These are phyloP conservation scores for Rhamphomyia laevipes DNA, from an alignment of 2,888 invertebrate species.

Conservation along the genomic window DNA sequence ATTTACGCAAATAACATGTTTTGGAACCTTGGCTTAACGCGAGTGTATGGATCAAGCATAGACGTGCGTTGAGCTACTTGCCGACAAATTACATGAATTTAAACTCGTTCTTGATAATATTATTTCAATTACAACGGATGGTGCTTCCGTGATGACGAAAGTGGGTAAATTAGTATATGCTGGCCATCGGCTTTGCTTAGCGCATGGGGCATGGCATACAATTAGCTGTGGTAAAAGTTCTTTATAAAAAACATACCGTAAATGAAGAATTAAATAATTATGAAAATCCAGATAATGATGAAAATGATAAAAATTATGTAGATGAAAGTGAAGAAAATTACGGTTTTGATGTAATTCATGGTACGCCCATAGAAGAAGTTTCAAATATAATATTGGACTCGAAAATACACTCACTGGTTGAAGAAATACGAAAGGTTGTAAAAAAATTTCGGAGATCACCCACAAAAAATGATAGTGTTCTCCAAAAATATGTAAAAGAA, in stretches of 20 bases:
- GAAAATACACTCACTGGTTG: not conserved
- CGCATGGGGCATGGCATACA: constrained; percentile 3
- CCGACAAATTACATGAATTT: not conserved
- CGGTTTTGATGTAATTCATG: not conserved
- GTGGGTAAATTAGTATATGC: not conserved
- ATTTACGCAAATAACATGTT: not conserved
- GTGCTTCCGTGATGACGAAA: not conserved
- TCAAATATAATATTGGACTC: not conserved
- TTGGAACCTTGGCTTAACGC: constrained; percentile 1
- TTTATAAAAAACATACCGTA: not conserved
- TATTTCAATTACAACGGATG: constrained; percentile 1
- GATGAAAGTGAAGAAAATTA: not conserved
- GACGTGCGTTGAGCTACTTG: constrained; percentile 2
- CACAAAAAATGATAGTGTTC: constrained; percentile 7
- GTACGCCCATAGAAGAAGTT: not conserved
- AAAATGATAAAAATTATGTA: not conserved
- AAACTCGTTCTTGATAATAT: not conserved
- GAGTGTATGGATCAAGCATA: not conserved
- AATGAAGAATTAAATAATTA: not conserved
- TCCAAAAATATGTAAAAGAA: constrained; percentile 8
- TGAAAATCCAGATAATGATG: not conserved
- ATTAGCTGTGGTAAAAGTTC: not conserved
- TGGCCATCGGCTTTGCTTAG: not conserved
- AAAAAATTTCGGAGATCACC: constrained; percentile 1
- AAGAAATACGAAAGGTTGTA: constrained; percentile 3